Evolutionary conservation across 2,113 vertebrate species (phyloP).

Genomic region (Circaetus cinerascens): DNA sequence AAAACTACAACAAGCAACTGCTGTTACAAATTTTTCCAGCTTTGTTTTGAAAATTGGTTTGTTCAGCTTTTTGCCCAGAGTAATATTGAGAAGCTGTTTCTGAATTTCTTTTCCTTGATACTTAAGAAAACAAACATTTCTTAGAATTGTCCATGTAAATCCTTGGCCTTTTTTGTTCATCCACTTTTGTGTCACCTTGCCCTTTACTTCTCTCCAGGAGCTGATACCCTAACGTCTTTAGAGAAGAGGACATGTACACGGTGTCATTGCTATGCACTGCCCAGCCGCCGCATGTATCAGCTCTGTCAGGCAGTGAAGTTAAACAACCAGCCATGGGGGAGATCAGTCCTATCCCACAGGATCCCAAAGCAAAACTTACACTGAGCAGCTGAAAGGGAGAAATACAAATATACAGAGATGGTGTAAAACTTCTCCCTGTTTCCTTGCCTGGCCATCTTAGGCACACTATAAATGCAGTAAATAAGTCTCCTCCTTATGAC

Average conservation of each 20-base stretch:
- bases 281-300: too few relatives aligned
- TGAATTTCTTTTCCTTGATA: background rate
- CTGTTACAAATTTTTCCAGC: background rate
- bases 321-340: background rate
- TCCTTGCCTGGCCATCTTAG: background rate
- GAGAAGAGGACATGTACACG: accelerated
- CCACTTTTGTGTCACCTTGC: background rate
- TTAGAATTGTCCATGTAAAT: background rate
- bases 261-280: too few relatives aligned
- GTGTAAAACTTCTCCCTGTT: background rate
- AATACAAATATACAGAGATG: background rate
- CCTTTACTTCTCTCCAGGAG: background rate
- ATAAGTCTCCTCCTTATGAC: background rate
- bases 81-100: background rate
- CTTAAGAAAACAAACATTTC: background rate
- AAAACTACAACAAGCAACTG: background rate
- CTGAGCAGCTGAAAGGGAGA: background rate
- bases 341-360: background rate
- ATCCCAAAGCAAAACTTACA: background rate
- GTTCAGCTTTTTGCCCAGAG: background rate
- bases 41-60: background rate
- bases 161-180: background rate
- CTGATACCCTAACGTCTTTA: background rate
- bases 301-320: background rate
- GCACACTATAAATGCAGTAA: background rate